Evolutionary conservation across 2,113 vertebrate genomes (phyloP).

Genomic region (Motacilla tschutschensis): DNA sequence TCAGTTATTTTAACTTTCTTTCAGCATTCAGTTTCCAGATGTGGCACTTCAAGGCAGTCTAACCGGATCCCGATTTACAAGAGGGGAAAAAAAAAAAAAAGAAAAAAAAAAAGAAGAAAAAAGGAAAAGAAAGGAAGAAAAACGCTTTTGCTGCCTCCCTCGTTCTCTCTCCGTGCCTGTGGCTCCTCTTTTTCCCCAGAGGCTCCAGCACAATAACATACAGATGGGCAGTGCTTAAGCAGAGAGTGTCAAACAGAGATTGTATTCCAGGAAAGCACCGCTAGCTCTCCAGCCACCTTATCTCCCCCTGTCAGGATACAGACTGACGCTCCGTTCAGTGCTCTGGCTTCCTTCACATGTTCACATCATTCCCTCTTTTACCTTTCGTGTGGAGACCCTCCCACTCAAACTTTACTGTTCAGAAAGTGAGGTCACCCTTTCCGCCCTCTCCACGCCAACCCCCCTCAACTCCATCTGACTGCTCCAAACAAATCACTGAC

Average conservation of each 20-base stretch:
- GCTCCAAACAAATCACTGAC: neutral
- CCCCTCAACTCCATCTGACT: neutral
- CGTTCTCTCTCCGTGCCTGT: slow-evolving; percentile 51
- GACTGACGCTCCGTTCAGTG: slow-evolving; percentile 34
- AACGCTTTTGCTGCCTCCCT: slow-evolving; percentile 51
- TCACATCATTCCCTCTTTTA: slow-evolving; percentile 70
- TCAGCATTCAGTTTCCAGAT: slow-evolving; percentile 66
- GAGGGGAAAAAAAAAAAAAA: rapidly evolving
- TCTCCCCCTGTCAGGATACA: slow-evolving; percentile 61
- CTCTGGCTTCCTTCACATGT: slow-evolving; percentile 66
- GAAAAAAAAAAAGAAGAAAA: neutral
- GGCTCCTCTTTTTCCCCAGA: slow-evolving; percentile 61
- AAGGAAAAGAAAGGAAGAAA: slow-evolving; percentile 7
- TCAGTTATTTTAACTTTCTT: slow-evolving; percentile 62
- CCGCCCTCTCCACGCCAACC: neutral
- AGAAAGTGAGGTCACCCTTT: slow-evolving; percentile 36
- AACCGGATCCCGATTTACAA: slow-evolving; percentile 33
- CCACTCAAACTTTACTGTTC: slow-evolving; percentile 56
- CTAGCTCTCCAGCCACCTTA: slow-evolving; percentile 62
- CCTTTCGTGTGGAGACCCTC: slow-evolving; percentile 70
- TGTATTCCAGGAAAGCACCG: slow-evolving; percentile 55
- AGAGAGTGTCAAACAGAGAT: slow-evolving; percentile 63
- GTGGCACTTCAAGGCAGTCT: slow-evolving; percentile 62
- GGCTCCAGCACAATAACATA: slow-evolving; percentile 62
- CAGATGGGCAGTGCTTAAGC: slow-evolving; percentile 62